Evolutionary conservation across 2,888 invertebrate genomes (phyloP), one percentile per base, ranked within the genome.

Genomic region (Drosophila pegasa): DNA sequence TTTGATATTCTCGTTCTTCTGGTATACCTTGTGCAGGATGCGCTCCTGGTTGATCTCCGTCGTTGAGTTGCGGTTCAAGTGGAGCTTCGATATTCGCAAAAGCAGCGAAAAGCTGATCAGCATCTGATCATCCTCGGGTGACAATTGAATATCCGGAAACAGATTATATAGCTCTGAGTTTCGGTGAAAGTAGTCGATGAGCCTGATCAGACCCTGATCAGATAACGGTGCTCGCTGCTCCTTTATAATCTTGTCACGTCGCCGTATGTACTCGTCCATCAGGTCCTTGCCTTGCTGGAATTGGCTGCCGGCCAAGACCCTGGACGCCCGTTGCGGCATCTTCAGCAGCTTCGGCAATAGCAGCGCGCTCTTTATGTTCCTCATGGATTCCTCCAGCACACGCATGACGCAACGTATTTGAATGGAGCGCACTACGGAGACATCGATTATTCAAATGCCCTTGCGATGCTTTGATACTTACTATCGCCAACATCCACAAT

Each of bases 151-250:
- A 0, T 50, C 27, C 0, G 79, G 75, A 6, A 84, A 81, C 0
- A 84, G 51, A 3, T 35, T 6, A 9, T 40, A 22, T 31, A 84
- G 73, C 3, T 47, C 18, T 14, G 48, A 6, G 47, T 83, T 48
- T 1, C 35, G 37, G 25, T 78, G 77, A 37, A 84, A 84, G 48
- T 64, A 83, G 47, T 84, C 85, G 10, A 83, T 77, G 14, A 84
- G 61, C 16, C 62, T 41, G 6, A 84, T 67, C 47, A 79, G 66
- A 2, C 70, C 72, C n/a, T 69, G 51, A 45, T 83, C 85, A 14
- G 40, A 56, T 8, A 84, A 47, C 0, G 85, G 79, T 1, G 68
- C 52, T 3, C 63, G 63, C 10, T 58, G 47, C 5, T 66, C 57
- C n/a, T 25, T 47, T 2, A 84, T 25, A 12, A 85, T 70, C 7